Conservation (phyloP, 2,888 invertebrate genomes). For the Rhodophaea formosa region DNA sequence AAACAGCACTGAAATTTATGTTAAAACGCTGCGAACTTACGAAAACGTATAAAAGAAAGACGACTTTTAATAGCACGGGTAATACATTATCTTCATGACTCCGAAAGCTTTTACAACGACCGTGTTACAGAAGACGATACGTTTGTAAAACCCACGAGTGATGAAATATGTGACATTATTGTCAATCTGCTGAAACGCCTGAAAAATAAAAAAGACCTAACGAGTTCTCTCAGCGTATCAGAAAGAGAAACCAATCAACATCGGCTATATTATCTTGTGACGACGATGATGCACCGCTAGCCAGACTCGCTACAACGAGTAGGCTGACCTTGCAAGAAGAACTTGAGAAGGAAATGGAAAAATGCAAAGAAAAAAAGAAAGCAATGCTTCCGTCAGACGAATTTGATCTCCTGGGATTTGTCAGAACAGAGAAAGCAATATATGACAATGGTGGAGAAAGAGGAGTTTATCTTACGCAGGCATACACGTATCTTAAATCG, state of each 20-base stretch:
- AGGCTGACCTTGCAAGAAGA: conserved; percentile 23
- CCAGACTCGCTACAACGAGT: conserved; percentile 17
- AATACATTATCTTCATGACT: conserved; percentile 19
- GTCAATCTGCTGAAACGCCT: conserved; percentile 14
- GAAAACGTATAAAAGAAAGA: conserved; percentile 22
- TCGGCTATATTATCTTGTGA: neutral
- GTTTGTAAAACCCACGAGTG: conserved; percentile 13
- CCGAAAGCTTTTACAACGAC: conserved; percentile 7
- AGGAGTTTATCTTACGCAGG: conserved; percentile 22
- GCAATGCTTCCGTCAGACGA: neutral
- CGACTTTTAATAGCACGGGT: conserved; percentile 20
- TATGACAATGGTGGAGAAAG: conserved; percentile 17
- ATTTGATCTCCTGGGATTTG: conserved; percentile 22
- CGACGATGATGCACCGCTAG: neutral
- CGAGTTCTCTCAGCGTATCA: neutral
- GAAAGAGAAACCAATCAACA: too few species aligned
- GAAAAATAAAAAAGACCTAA: conserved; percentile 12
- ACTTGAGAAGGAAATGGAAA: conserved; percentile 21
- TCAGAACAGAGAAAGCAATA: conserved; percentile 22
- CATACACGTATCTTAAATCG: conserved; percentile 20
- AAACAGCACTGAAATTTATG: neutral
- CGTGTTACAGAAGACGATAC: conserved; percentile 1
- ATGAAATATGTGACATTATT: conserved; percentile 17
- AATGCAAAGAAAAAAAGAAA: conserved; percentile 21
- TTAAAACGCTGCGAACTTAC: conserved; percentile 14